A percentile compares a stretch with the other conserved stretches of the same genome.
These are phyloP conservation scores for Julus scandinavius DNA, from an alignment of 2,888 invertebrate genomes.

Conservation along the genomic window DNA sequence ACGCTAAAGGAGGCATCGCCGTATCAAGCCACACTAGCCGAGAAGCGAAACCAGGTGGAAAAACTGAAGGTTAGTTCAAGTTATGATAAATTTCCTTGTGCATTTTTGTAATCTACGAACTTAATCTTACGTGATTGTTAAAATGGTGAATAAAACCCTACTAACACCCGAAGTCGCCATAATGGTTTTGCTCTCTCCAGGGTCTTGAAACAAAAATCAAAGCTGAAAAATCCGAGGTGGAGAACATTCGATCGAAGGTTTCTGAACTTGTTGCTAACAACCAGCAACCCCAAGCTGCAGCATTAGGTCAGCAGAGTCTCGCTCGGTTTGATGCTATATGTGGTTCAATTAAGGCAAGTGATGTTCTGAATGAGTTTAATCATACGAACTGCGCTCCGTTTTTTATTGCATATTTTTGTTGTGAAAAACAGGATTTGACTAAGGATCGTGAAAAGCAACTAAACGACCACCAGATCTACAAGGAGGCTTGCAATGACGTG, in stretches of 20 bases:
- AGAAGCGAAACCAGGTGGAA: conserved; percentile 86
- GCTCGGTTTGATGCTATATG: conserved; percentile 84
- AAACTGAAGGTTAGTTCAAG: conserved; percentile 72
- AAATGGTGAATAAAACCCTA: not conserved
- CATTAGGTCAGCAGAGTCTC: conserved; percentile 85
- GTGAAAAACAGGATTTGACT: conserved; percentile 71
- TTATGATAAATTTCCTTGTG: not conserved
- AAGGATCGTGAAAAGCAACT: conserved; percentile 85
- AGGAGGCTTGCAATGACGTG: conserved; percentile 90
- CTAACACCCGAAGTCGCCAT: too few relatives aligned
- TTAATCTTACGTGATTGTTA: too few relatives aligned
- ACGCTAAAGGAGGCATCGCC: conserved; percentile 78
- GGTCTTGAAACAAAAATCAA: conserved; percentile 87
- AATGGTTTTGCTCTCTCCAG: conserved; percentile 60
- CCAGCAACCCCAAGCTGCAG: conserved; percentile 83
- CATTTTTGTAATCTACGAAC: not conserved
- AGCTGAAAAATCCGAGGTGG: conserved; percentile 90
- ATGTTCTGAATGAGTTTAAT: too few relatives aligned
- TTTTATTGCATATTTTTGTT: conserved; percentile 57
- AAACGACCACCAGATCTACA: conserved; percentile 87
- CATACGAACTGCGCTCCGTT: too few relatives aligned
- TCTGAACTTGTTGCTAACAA: conserved; percentile 86
- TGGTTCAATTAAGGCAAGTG: conserved; percentile 76
- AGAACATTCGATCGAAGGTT: conserved; percentile 83
- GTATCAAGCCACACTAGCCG: conserved; percentile 82